Evolutionary conservation across 2,888 invertebrate species (phyloP), one percentile per base, ranked within the genome.

Genomic region (Coleophora flavipennella): DNA sequence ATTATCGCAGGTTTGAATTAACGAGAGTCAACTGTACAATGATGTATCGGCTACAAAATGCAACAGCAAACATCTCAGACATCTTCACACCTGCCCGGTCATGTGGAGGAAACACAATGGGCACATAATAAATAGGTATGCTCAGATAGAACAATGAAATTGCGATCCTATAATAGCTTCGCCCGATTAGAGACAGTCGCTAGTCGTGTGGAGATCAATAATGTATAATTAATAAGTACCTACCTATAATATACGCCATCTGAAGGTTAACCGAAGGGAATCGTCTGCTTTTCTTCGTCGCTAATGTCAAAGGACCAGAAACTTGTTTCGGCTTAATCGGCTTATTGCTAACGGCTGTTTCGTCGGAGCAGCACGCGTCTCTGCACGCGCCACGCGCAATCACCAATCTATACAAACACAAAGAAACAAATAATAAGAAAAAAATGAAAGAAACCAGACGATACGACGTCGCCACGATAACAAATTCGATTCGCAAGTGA

Each of bases 341-440:
- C 51, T 68, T 72, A 76, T 70, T 75, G 56, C 62, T 62, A 65
- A 60, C 59, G 61, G 59, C 54, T 63, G 66, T 70, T 67, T 58
- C 68, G 74, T 40, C 59, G 68, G 59, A 71, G 57, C 51, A 62
- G 60, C 76, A 75, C 74, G 75, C 62, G 57, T 50, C 54, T 57
- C 49, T 53, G 36, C 54, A 51, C 57, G 58, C 51, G 50, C 44
- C 54, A 51, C 57, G 58, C 51, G 50, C 44, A 56, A 53, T 57
- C 48, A 43, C 31, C 42, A 31, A 45, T 40, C 48, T 47, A 51
- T 52, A 49, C 57, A 58, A 54, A 49, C 47, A 41, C 47, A 50
- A 56, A 55, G 55, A 51, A 53, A 58, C 50, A 51, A 53, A n/a
- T n/a, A n/a, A n/a, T n/a, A n/a, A 54, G 45, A 53, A 49, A 49